Evolutionary conservation across 1,140 invertebrate species (phyloP).

Genomic region (Alviniconcha marisindica): DNA sequence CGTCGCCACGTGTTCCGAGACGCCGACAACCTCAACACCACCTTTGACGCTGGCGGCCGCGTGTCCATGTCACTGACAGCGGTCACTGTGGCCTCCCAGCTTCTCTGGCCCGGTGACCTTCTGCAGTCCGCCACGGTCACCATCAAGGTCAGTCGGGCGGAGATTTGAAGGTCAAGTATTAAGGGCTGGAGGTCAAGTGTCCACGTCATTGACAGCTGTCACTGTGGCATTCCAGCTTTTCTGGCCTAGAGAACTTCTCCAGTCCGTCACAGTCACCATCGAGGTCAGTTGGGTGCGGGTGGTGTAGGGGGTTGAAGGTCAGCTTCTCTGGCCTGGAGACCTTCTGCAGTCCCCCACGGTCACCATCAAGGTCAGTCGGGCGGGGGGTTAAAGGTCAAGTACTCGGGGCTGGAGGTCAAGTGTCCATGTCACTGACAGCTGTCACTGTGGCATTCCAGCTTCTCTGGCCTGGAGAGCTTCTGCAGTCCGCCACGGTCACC

Average conservation of each 20-base stretch:
- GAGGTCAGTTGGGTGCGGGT: no score
- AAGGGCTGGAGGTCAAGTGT: slow-evolving; percentile 72
- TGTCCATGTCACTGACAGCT: slow-evolving; percentile 62
- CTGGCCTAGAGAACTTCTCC: slow-evolving; percentile 66
- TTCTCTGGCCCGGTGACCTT: slow-evolving; percentile 66
- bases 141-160: slow-evolving; percentile 60
- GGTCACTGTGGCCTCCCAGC: slow-evolving; percentile 63
- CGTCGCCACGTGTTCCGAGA: slow-evolving; percentile 68
- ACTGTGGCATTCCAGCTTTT: slow-evolving; percentile 64
- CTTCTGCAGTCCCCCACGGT: slow-evolving; percentile 64
- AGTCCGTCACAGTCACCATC: slow-evolving; percentile 61
- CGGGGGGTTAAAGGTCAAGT: no score
- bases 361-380: slow-evolving; percentile 62
- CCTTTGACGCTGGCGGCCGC: slow-evolving; percentile 74
- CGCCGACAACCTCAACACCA: slow-evolving; percentile 66
- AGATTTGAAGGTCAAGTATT: no score
- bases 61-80: slow-evolving; percentile 63
- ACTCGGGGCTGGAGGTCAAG: slow-evolving; percentile 73
- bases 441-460: slow-evolving; percentile 65
- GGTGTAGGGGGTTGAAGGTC: no score
- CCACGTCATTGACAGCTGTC: slow-evolving; percentile 61
- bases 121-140: slow-evolving; percentile 65
- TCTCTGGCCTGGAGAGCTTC: slow-evolving; percentile 65
- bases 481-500: slow-evolving; percentile 64
- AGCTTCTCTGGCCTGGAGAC: slow-evolving; percentile 66